phyloP scores from a whole-genome alignment of 2,888 invertebrate species.

The Limnephilus lunatus region DNA sequence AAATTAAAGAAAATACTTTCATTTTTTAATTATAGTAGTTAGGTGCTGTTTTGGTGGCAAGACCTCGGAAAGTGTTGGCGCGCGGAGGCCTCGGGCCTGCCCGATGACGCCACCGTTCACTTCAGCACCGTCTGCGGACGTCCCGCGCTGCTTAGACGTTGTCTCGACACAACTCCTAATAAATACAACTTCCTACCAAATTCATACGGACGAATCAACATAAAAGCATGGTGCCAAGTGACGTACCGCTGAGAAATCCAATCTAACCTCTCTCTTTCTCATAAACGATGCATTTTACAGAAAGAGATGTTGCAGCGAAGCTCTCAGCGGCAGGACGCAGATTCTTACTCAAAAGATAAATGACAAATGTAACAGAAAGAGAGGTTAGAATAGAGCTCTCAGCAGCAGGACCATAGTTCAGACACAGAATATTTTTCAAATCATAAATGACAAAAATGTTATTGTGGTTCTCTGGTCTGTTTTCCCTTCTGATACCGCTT shows the following conservation, averaged over 20 bases:
- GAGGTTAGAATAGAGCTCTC: too few relatives aligned
- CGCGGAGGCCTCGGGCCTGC: constrained; percentile 1
- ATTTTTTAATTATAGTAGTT: background rate
- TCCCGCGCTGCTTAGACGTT: background rate
- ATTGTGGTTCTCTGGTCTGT: too few relatives aligned
- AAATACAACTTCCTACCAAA: background rate
- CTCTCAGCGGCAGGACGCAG: background rate
- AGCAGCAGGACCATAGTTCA: too few relatives aligned
- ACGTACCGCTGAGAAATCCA: background rate
- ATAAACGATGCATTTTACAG: background rate
- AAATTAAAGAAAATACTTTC: too few relatives aligned
- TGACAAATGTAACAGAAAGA: too few relatives aligned
- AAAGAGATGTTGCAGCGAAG: background rate
- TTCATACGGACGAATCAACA: background rate
- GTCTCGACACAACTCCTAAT: background rate
- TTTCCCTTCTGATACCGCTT: too few relatives aligned
- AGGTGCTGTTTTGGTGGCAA: background rate
- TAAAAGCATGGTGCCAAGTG: background rate
- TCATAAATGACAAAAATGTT: too few relatives aligned
- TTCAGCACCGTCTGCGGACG: background rate
- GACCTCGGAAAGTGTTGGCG: background rate
- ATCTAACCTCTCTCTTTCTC: background rate
- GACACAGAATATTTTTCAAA: too few relatives aligned
- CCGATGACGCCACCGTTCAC: constrained; percentile 39
- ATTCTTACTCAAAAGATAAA: background rate